Conservation (phyloP, 2,888 invertebrate genomes). For the Pheosia gnoma region DNA sequence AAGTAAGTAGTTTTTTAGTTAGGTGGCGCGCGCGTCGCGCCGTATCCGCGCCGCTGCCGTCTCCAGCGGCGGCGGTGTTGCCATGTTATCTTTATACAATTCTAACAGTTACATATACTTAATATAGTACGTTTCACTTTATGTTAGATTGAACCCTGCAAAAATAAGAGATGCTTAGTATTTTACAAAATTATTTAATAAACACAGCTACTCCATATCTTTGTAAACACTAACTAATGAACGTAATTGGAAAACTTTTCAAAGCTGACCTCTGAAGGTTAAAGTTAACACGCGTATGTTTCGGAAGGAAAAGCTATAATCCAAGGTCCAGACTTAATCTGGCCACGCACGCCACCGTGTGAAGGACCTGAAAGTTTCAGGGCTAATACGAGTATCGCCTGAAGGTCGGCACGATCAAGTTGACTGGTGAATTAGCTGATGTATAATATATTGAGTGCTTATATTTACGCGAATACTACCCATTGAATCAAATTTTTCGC, state of each 20-base stretch:
- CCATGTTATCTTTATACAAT: too few species aligned
- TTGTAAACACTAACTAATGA: background rate
- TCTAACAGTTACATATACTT: too few species aligned
- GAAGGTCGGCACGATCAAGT: conserved; percentile 15
- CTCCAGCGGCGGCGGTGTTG: too few species aligned
- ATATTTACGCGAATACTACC: too few species aligned
- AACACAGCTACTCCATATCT: conserved; percentile 6
- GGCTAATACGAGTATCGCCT: conserved; percentile 11
- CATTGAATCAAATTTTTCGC: too few species aligned
- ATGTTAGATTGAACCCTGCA: too few species aligned
- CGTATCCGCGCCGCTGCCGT: too few species aligned
- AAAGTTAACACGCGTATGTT: conserved; percentile 17
- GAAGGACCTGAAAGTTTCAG: conserved; percentile 28
- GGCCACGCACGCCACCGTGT: conserved; percentile 22
- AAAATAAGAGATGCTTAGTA: too few species aligned
- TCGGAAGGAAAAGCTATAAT: background rate
- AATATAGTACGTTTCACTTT: too few species aligned
- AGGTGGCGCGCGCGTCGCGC: too few species aligned
- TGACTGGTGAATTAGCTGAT: conserved; percentile 9
- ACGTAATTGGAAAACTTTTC: conserved; percentile 6
- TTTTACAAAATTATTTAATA: background rate
- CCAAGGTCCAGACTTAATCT: background rate
- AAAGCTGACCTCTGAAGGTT: conserved; percentile 15
- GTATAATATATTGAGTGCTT: background rate
- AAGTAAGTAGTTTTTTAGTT: too few species aligned